Evolutionary conservation across 2,888 invertebrate species (phyloP), one percentile per base, ranked within the genome.

Genomic region (Brenthis daphne): DNA sequence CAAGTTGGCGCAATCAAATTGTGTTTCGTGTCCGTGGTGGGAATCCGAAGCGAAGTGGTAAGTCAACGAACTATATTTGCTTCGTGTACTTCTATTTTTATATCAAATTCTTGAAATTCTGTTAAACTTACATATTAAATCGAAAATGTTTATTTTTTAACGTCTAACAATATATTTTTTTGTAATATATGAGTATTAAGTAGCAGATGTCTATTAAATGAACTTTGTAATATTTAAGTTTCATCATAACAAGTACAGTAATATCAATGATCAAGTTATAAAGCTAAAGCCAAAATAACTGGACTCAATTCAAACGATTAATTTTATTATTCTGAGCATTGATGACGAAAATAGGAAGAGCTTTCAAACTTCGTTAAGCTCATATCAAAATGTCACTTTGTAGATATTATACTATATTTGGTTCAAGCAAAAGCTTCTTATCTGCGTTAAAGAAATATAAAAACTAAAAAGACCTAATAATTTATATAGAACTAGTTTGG

Each of bases 1-100:
- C 72, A 65, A 70, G 71, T 73, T 64, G 66, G 65, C 65, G 53
- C 66, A 67, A 68, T 70, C 67, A 57, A 70, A 70, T 72, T 70
- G 64, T 64, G 67, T 72, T 70, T 72, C 70, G 65, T 53, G 67
- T 63, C 65, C 72, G 72, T 70, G 72, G 61, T 63, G 33, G 24
- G 72, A 72, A 72, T 72, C 55, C 47, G 33, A 50, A 70, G 57
- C 24, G 37, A 43, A 29, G 37, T 43, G 37, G 57, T 8, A 37
- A 60, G 50, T 50, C 50, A 53, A 43, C 53, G 63, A 63, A 63
- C 63, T 63, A 53, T 43, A 20, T 63, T 63, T 63, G 63, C 63
- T 54, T 63, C 53, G 53, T 43, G 54, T 63, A 5, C 54, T 63
- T 50, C 50, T 53, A 63, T 63, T 53, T 54, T n/a, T 54, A 54